Evolutionary conservation across 2,888 invertebrate genomes (phyloP).

Genomic region (Drosophila monieri): DNA sequence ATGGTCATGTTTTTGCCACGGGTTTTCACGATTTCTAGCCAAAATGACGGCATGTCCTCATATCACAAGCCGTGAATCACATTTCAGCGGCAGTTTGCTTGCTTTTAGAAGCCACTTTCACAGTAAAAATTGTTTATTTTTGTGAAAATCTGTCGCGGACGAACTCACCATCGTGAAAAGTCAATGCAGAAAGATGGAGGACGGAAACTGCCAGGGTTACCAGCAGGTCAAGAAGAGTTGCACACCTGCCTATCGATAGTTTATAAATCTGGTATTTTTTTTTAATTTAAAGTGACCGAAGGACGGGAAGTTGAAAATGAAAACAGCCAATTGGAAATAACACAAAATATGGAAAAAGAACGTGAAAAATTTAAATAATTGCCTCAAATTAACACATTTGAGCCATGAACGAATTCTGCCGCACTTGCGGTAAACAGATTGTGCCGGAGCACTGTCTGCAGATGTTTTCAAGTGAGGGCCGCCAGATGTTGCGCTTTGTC

Average conservation of each 20-base stretch:
- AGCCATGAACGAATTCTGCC: constrained; percentile 63
- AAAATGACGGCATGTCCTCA: not conserved
- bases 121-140: constrained; percentile 52
- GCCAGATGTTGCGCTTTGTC: constrained; percentile 43
- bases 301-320: not conserved
- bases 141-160: constrained; percentile 44
- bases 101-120: constrained; percentile 31
- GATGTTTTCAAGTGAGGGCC: constrained; percentile 45
- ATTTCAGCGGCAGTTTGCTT: constrained; percentile 16
- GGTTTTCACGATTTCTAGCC: constrained; percentile 9
- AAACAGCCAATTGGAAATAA: not conserved
- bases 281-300: not conserved
- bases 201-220: constrained; percentile 82
- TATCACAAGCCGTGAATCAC: constrained; percentile 6
- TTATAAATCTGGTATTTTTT: constrained; percentile 8
- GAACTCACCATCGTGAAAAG: constrained; percentile 84
- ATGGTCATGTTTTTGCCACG: constrained; percentile 53
- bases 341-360: constrained; percentile 11
- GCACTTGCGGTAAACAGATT: constrained; percentile 60
- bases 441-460: constrained; percentile 37
- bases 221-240: constrained; percentile 47
- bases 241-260: constrained; percentile 15
- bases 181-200: constrained; percentile 83
- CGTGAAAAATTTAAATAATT: constrained; percentile 35
- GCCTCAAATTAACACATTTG: constrained; percentile 3